A percentile compares a stretch with the other conserved stretches of the same genome.
Conservation (phyloP, 2,888 invertebrate genomes). For the Diaperis boleti region DNA sequence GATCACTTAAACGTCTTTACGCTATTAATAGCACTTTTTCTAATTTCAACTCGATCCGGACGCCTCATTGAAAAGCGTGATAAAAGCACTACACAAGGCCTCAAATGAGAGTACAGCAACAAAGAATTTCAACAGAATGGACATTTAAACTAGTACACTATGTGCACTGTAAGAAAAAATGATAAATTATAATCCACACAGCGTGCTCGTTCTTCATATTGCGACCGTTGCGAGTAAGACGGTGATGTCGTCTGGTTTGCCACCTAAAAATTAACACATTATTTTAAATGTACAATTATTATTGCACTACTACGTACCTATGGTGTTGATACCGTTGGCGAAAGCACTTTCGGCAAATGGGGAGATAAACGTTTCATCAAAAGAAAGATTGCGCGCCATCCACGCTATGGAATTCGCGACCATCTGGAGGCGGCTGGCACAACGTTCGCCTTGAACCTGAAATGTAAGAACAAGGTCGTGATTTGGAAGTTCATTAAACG, state of each 20-base stretch:
- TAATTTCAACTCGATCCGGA: not conserved
- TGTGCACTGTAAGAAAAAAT: constrained; percentile 5
- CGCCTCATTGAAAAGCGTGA: not conserved
- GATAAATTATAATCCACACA: not conserved
- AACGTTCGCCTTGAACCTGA: constrained; percentile 76
- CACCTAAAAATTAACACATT: constrained; percentile 77
- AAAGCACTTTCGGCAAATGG: constrained; percentile 95
- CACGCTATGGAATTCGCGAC: constrained; percentile 95
- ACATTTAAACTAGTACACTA: not conserved
- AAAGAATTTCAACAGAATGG: constrained; percentile 6
- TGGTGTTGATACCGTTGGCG: constrained; percentile 92
- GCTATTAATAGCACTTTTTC: constrained; percentile 27
- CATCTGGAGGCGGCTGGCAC: constrained; percentile 83
- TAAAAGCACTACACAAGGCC: constrained; percentile 33
- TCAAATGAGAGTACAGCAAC: constrained; percentile 15
- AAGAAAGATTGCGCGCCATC: constrained; percentile 94
- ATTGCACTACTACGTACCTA: constrained; percentile 74
- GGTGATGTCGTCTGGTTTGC: constrained; percentile 99
- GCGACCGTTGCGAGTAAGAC: constrained; percentile 95
- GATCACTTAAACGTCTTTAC: constrained; percentile 45
- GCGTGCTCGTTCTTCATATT: constrained; percentile 68
- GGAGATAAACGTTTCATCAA: constrained; percentile 94
- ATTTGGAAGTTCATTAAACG: constrained; percentile 2
- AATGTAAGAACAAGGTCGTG: constrained; percentile 3
- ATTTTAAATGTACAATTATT: not conserved